These are phyloP conservation scores for Chloropsis hardwickii DNA, from an alignment of 2,113 vertebrate species.

Conservation along the genomic window DNA sequence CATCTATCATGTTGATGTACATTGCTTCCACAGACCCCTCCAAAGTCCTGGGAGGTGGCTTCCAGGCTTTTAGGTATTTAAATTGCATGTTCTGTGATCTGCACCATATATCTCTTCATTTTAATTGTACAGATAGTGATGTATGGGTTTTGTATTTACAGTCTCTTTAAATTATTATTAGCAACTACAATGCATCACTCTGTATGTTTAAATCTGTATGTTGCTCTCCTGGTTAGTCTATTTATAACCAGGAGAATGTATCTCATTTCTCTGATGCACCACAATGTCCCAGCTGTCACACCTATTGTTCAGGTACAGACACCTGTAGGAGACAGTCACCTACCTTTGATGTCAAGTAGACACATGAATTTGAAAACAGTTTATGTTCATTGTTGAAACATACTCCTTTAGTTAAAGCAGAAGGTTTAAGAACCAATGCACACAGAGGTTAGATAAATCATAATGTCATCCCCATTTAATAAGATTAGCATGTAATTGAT, in stretches of 20 bases:
- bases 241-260: background rate
- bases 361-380: background rate
- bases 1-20: background rate
- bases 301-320: background rate
- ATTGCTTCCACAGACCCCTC: background rate
- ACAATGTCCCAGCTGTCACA: background rate
- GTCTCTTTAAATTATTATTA: background rate
- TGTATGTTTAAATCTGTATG: background rate
- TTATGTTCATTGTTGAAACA: background rate
- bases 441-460: background rate
- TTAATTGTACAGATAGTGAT: background rate
- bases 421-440: background rate
- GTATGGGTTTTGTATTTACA: background rate
- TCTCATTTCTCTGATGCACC: background rate
- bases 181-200: background rate
- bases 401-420: background rate
- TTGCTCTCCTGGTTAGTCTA: background rate
- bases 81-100: background rate
- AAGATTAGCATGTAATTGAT: background rate
- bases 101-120: background rate
- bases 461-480: background rate
- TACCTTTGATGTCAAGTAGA: background rate
- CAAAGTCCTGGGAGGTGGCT: background rate
- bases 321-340: background rate
- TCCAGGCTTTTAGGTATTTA: background rate